Evolutionary conservation across 1,140 invertebrate genomes (phyloP).

Genomic region (Neodiprion virginianus): DNA sequence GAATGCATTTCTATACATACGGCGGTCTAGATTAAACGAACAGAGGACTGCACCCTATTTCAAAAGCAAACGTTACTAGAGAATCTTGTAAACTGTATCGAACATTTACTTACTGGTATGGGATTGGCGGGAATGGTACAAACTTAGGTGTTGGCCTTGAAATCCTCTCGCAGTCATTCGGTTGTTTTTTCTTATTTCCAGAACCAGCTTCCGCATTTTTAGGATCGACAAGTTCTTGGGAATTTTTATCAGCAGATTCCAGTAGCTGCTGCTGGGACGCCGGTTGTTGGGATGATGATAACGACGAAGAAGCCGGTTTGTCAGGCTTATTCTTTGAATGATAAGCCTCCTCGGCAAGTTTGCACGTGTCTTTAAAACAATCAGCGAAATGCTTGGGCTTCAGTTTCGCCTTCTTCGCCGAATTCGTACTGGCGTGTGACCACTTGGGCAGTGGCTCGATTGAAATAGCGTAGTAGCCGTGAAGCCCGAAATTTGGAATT

Average conservation of each 20-base stretch:
- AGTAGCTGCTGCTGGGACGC: neutral
- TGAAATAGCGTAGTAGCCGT: conserved; percentile 54
- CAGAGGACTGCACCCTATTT: too few species aligned
- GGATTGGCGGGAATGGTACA: neutral
- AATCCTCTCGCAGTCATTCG: neutral
- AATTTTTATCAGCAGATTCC: neutral
- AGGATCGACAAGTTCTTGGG: neutral
- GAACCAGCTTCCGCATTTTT: neutral
- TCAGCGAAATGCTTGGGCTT: neutral
- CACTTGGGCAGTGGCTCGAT: conserved; percentile 49
- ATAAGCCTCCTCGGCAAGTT: neutral
- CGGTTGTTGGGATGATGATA: neutral
- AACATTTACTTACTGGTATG: neutral
- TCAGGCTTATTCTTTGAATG: neutral
- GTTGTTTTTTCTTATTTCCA: neutral
- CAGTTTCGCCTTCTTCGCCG: conserved; percentile 26
- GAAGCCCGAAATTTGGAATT: conserved; percentile 55
- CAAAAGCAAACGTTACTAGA: too few species aligned
- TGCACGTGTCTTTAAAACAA: neutral
- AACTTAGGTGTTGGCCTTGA: neutral
- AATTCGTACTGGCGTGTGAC: conserved; percentile 35
- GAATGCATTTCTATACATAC: too few species aligned
- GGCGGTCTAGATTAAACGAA: too few species aligned
- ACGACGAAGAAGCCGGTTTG: neutral
- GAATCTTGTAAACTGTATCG: too few species aligned